Evolutionary conservation across 2,888 invertebrate genomes (phyloP), one percentile per base, ranked within the genome.

Genomic region (Cistogaster globosa): DNA sequence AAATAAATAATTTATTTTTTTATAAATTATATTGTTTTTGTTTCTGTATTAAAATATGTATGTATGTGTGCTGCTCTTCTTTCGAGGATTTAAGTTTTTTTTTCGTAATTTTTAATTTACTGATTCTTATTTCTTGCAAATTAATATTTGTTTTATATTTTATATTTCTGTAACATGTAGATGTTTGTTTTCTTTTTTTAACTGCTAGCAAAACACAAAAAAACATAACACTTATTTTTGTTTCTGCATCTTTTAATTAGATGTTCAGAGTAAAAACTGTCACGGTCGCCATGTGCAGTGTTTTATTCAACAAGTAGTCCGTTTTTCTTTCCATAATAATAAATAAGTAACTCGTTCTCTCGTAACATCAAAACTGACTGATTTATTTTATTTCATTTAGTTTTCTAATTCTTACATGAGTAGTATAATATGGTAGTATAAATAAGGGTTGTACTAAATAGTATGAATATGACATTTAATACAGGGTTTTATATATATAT

Each of bases 181-280:
- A 72, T 76, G 26, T 80, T 77, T 71, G 51, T 38, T 26, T n/a
- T n/a, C n/a, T n/a, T n/a, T n/a, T n/a, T 76, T 80, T 26, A 80
- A 77, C 76, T 84, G 84, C 74, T 85, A 82, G 85, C 81, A 78
- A 83, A 83, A 86, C 76, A 86, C 75, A 86, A 79, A 81, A n/a
- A 82, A 84, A 87, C 76, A 81, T 81, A 87, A 87, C 84, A 83
- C 77, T 86, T 58, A 74, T 75, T 83, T 74, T 83, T 83, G 48
- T 77, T 78, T 79, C 67, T 83, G 80, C 68, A 78, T 74, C 57
- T 65, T 71, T 45, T 76, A 83, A 63, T 80, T 81, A 69, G 77
- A 83, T 90, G 94, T 95, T 96, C 96, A 97, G 94, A 96, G 96
- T 93, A 96, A 93, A 93, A 95, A 96, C 93, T 96, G 26, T 26